Conservation (phyloP, 2,888 invertebrate genomes). For the Drosophila acutilabella region DNA sequence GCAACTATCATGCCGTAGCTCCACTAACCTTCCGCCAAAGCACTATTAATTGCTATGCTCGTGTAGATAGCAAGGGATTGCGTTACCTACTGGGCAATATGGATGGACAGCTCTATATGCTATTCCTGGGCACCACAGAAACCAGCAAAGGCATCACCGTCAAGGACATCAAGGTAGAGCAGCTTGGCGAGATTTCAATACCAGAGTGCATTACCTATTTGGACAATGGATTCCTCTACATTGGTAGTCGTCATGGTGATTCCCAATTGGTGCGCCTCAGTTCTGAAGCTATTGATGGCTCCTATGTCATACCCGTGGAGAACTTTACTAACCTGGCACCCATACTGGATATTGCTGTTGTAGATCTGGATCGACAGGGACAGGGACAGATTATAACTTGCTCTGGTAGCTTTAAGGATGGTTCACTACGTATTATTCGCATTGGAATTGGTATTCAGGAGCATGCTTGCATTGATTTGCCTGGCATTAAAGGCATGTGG, state of each 20-base stretch:
- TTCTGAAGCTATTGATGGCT: conserved; percentile 93
- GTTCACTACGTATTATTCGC: conserved; percentile 95
- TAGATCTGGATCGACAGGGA: conserved; percentile 97
- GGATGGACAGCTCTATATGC: conserved; percentile 97
- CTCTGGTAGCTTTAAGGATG: conserved; percentile 98
- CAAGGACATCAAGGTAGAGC: conserved; percentile 96
- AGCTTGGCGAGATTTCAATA: conserved; percentile 95
- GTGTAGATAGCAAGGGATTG: conserved; percentile 95
- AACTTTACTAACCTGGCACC: conserved; percentile 98
- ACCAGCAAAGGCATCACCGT: conserved; percentile 92
- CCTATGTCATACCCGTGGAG: conserved; percentile 97
- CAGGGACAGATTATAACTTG: conserved; percentile 99
- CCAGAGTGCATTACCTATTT: conserved; percentile 99
- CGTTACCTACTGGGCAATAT: conserved; percentile 97
- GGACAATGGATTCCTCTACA: conserved; percentile 98
- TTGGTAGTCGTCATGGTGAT: conserved; percentile 98
- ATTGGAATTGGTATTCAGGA: conserved; percentile 99
- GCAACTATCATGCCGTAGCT: conserved; percentile 95
- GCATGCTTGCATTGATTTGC: conserved; percentile 98
- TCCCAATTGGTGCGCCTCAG: conserved; percentile 97
- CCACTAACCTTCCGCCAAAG: conserved; percentile 98
- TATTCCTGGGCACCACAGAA: conserved; percentile 94
- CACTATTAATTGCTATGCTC: conserved; percentile 96
- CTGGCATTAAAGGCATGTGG: conserved; percentile 99
- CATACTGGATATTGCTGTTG: conserved; percentile 98